Percentiles rank a stretch among this genome's conserved stretches.
Evolutionary conservation across 2,797 vertebrate species (phyloP).

Genomic region (Moxostoma hubbsi): DNA sequence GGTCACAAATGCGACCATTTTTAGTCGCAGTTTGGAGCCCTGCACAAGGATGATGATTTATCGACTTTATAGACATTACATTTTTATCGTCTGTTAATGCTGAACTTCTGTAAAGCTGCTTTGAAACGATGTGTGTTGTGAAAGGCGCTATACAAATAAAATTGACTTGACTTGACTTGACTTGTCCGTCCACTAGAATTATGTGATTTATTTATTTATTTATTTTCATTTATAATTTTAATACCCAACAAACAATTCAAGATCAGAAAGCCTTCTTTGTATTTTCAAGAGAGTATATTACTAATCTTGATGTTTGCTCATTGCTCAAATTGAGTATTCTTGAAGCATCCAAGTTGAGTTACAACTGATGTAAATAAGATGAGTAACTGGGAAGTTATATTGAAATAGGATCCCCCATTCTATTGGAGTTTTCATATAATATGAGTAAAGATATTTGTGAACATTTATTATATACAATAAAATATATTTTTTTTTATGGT

Average conservation of each 20-base stretch:
- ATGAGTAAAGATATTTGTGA: not conserved
- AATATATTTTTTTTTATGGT: not conserved
- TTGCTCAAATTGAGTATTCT: not conserved
- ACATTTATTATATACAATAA: slow-evolving; percentile 4
- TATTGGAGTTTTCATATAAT: not conserved
- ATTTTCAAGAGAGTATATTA: not conserved
- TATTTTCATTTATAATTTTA: not conserved
- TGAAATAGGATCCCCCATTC: not conserved
- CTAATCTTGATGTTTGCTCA: not conserved
- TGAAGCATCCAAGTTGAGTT: not conserved
- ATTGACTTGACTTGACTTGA: no score
- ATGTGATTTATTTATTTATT: slow-evolving; percentile 57
- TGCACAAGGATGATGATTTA: no score
- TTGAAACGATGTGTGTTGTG: no score
- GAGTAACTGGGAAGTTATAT: not conserved
- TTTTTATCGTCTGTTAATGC: no score
- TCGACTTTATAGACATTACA: no score
- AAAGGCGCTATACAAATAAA: no score
- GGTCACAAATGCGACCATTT: no score
- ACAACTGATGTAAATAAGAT: not conserved
- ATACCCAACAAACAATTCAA: not conserved
- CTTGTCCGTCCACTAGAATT: slow-evolving; percentile 80
- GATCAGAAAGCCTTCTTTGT: not conserved
- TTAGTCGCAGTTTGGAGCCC: no score
- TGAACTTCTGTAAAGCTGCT: no score